These are phyloP conservation scores for Pemphredon lugubris DNA, from an alignment of 2,888 invertebrate genomes.

Conservation along the genomic window DNA sequence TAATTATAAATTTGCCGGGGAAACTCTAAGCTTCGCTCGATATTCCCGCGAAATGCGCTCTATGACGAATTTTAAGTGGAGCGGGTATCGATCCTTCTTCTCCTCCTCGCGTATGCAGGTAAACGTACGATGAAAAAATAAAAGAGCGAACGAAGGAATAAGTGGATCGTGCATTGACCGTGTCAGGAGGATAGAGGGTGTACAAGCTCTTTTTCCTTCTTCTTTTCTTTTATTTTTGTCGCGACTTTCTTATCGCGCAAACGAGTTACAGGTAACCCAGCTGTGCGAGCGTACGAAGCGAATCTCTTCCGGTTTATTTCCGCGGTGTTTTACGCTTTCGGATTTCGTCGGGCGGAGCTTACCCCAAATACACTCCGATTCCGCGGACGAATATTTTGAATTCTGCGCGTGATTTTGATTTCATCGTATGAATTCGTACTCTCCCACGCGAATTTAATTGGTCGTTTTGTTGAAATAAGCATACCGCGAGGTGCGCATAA, in stretches of 20 bases:
- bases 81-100: conserved; percentile 41
- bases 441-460: too few relatives aligned
- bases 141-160: neutral
- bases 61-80: conserved; percentile 35
- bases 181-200: neutral
- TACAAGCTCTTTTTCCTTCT: too few relatives aligned
- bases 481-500: too few relatives aligned
- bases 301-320: neutral
- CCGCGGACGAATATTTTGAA: too few relatives aligned
- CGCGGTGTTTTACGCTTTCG: neutral
- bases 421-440: too few relatives aligned
- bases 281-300: neutral
- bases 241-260: conserved; percentile 2
- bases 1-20: conserved; percentile 10
- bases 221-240: too few relatives aligned
- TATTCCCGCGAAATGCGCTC: neutral
- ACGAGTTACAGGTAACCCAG: conserved; percentile 7
- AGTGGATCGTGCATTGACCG: conserved; percentile 5
- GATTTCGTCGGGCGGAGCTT: too few relatives aligned
- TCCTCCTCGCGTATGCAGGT: conserved; percentile 4
- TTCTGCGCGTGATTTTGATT: neutral
- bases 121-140: neutral
- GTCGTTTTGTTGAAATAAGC: too few relatives aligned
- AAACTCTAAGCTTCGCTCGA: neutral
- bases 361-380: too few relatives aligned